Evolutionary conservation across 2,113 vertebrate genomes (phyloP).

Genomic region (Emydocephalus ijimae): DNA sequence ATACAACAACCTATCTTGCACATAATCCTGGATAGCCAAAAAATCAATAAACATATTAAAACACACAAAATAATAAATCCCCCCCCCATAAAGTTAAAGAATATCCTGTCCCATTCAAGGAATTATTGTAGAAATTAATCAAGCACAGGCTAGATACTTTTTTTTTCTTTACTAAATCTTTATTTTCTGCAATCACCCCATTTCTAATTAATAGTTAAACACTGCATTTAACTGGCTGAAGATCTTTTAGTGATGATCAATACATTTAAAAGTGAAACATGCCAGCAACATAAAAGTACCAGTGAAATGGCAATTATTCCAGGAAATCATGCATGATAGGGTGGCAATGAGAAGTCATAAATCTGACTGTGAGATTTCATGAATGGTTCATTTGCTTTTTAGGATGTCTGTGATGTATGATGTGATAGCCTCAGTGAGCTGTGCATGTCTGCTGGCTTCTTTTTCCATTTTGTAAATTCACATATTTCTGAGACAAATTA

Average conservation of each 20-base stretch:
- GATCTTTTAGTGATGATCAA: not conserved
- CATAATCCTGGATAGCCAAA: not conserved
- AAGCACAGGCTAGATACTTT: not conserved
- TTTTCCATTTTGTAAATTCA: not conserved
- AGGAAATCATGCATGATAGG: not conserved
- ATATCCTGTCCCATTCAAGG: not conserved
- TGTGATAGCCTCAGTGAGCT: not conserved
- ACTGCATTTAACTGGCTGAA: not conserved
- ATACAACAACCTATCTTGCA: not conserved
- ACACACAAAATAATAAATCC: not conserved
- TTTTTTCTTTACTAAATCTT: not conserved
- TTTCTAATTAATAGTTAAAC: not conserved
- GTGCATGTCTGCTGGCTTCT: not conserved
- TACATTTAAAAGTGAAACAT: not conserved
- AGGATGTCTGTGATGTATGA: not conserved
- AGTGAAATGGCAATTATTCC: not conserved
- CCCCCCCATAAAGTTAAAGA: not conserved
- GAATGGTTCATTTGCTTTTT: not conserved
- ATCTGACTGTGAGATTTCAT: not conserved
- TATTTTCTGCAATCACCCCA: not conserved
- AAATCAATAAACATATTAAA: not conserved
- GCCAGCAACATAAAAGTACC: not conserved
- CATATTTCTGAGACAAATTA: not conserved
- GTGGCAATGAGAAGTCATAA: not conserved
- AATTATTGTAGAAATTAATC: not conserved